Conservation (phyloP, 2,797 vertebrate genomes). For the Oreonectes daqikongensis region DNA sequence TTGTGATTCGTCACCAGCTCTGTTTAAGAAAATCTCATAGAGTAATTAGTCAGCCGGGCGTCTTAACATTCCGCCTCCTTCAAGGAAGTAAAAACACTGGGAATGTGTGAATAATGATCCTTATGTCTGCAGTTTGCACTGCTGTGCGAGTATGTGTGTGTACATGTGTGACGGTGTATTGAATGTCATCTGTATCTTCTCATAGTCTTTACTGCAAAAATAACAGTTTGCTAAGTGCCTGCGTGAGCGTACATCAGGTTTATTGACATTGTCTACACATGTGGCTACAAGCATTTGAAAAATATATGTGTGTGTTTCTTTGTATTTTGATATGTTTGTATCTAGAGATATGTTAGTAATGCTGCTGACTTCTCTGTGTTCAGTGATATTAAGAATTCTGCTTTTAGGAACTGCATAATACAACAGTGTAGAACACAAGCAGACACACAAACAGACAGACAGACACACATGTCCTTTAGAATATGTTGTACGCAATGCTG, state of each 20-base stretch:
- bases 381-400: constrained; percentile 14
- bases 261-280: background rate
- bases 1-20: background rate
- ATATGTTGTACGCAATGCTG: background rate
- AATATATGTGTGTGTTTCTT: background rate
- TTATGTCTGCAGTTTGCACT: background rate
- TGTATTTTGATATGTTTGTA: background rate
- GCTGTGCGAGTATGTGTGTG: background rate
- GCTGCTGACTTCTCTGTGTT: constrained; percentile 11
- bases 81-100: background rate
- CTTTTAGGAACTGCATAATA: constrained; percentile 11
- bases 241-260: background rate
- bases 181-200: constrained; percentile 3
- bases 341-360: too few relatives aligned
- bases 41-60: background rate
- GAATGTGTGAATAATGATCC: background rate
- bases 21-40: constrained; percentile 1
- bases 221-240: background rate
- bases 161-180: background rate
- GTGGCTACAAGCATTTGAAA: background rate
- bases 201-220: constrained; percentile 4
- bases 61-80: background rate
- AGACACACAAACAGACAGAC: too few relatives aligned
- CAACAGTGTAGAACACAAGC: constrained; percentile 17
- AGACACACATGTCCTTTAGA: constrained; percentile 4